Conservation (phyloP, 1,140 invertebrate genomes). For the Saccostrea cuccullata region DNA sequence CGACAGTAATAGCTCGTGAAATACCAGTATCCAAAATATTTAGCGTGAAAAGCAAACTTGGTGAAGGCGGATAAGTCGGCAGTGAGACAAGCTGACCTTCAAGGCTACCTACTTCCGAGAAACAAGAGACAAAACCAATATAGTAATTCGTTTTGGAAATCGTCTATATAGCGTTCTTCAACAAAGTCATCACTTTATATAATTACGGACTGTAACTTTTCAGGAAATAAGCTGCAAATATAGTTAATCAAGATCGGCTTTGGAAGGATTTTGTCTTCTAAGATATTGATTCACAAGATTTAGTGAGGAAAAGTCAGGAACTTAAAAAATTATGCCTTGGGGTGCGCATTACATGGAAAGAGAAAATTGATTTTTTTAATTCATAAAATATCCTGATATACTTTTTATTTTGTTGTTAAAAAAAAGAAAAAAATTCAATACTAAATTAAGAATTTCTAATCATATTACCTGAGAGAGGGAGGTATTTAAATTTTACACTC, state of each 20-base stretch:
- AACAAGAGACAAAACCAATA: not conserved
- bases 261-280: not conserved
- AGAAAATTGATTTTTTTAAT: too few species aligned
- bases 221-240: conserved; percentile 19
- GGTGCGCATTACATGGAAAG: too few species aligned
- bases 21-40: not conserved
- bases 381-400: too few species aligned
- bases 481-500: not conserved
- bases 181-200: not conserved
- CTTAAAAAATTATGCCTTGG: too few species aligned
- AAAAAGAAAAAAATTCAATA: too few species aligned
- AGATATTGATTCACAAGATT: not conserved
- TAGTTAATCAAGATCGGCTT: not conserved
- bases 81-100: not conserved
- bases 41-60: not conserved
- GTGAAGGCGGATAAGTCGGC: not conserved
- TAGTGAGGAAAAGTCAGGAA: too few species aligned
- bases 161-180: not conserved
- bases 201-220: not conserved
- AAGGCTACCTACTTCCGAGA: not conserved
- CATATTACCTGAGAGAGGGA: not conserved
- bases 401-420: too few species aligned
- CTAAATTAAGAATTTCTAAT: too few species aligned
- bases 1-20: not conserved
- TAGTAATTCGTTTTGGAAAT: not conserved